Evolutionary conservation across 1,140 invertebrate genomes (phyloP).

Genomic region (Heterodera carotae): DNA sequence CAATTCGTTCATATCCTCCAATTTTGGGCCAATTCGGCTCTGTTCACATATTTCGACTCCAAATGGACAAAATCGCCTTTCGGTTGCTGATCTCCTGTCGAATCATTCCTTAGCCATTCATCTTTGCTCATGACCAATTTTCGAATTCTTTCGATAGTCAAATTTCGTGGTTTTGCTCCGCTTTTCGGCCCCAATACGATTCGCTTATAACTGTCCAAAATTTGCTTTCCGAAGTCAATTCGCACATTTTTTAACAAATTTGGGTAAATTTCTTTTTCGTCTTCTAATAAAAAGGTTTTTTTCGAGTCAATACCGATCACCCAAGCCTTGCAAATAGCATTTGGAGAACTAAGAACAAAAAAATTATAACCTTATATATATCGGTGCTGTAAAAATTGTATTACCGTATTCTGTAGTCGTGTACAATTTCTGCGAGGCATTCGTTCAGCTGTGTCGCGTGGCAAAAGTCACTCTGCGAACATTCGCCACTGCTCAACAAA

Average conservation of each 20-base stretch:
- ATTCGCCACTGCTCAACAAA: not conserved
- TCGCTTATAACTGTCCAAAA: not conserved
- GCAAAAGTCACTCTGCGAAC: not conserved
- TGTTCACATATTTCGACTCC: not conserved
- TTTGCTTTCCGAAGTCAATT: not conserved
- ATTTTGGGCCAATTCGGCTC: not conserved
- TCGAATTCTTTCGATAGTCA: not conserved
- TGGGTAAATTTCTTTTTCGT: not conserved
- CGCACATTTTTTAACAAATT: not conserved
- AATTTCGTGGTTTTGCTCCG: not conserved
- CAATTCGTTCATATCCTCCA: not conserved
- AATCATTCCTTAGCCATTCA: not conserved
- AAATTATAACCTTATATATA: not conserved
- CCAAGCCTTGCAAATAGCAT: not conserved
- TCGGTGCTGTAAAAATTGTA: too few species aligned
- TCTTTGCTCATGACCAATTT: not conserved
- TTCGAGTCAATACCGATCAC: not conserved
- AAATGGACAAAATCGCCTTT: not conserved
- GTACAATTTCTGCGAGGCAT: not conserved
- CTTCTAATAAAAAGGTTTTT: not conserved
- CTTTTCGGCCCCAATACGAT: not conserved
- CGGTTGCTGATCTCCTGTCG: not conserved
- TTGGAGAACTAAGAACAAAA: not conserved
- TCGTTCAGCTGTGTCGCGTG: not conserved
- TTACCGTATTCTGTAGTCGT: not conserved